Base-by-base conservation (phyloP, 2,797 vertebrate species). In the Neosalanx taihuensis region DNA sequence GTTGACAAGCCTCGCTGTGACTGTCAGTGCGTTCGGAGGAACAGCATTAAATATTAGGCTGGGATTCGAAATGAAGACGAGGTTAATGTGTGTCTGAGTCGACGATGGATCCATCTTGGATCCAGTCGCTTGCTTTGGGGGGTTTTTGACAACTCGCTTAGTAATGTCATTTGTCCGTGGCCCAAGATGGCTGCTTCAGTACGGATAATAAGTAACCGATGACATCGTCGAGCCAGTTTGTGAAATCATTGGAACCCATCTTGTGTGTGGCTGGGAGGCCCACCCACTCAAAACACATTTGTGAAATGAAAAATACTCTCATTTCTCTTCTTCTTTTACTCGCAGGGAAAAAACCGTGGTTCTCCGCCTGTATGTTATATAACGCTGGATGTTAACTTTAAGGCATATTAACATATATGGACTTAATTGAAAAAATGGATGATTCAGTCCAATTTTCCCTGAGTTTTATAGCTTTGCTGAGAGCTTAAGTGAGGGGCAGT, bases 21-120 rank as follows among this genome's bases (percentile, higher is more conserved):
- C 76, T 71, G 76, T 72, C 63, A 72, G 74, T 78, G 83, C 75
- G 58, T 84, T 79, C 72, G 75, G 79, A 76, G 75, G 79, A 85
- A 86, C 85, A 84, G 74, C 86, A 85, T 87, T 85, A 89, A 84
- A 86, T 59, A 76, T 70, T 76, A 76, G 20, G 70, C 30, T 62
- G 59, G 64, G 68, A 85, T 79, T 86, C 87, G 74, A 79, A 79
- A 87, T 85, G 76, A 83, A 81, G 76, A 64, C 53, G 53, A 67
- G 76, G 76, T 65, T 72, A 75, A 56, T 69, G 72, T 71, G 60
- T 33, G 53, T 6, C 30, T 20, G n/a, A n/a, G 51, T 17, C 15
- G 1, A 12, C 13, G 46, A 63, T 29, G 51, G 17, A 6, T 64
- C 49, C 57, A 41, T 56, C 62, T 23, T 49, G 26, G 65, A 51